A percentile compares a stretch with the other conserved stretches of the same genome.
These are phyloP conservation scores for Umimayanthus chanpuru DNA, from an alignment of 92 coral and sea anemone species.

Conservation along the genomic window DNA sequence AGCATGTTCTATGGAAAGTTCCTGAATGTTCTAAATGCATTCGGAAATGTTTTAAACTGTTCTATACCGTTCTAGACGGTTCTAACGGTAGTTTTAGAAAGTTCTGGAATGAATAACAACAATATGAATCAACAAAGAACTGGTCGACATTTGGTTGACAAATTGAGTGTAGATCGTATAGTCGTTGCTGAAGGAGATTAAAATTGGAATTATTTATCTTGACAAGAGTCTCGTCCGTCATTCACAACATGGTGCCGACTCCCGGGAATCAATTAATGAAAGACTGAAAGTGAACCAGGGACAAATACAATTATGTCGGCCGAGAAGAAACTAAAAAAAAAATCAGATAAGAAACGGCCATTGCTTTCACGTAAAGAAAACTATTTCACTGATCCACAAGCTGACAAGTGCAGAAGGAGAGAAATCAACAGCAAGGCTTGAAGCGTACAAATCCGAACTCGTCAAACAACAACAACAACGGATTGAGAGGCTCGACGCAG, in stretches of 20 bases:
- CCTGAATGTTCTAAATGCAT: too few relatives aligned
- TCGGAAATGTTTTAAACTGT: too few relatives aligned
- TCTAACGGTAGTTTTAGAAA: too few relatives aligned
- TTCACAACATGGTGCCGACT: background rate
- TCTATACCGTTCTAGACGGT: too few relatives aligned
- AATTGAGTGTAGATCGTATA: too few relatives aligned
- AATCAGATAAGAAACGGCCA: background rate
- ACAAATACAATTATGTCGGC: background rate
- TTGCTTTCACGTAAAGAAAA: background rate
- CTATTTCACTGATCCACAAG: background rate
- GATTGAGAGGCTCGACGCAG: background rate
- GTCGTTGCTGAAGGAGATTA: too few relatives aligned
- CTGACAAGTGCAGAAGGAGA: background rate
- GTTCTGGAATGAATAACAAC: too few relatives aligned
- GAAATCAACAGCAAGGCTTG: background rate
- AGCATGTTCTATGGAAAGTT: too few relatives aligned
- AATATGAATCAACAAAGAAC: too few relatives aligned
- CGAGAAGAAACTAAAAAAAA: too few relatives aligned
- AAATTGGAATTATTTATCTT: too few relatives aligned
- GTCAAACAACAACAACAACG: background rate
- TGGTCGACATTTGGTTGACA: too few relatives aligned
- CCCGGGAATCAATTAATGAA: background rate
- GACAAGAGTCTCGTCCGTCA: background rate
- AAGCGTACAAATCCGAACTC: constrained; percentile 16
- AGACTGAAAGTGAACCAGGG: background rate